Evolutionary conservation across 1,140 invertebrate species (phyloP).

Genomic region (Mylabris phalerata): DNA sequence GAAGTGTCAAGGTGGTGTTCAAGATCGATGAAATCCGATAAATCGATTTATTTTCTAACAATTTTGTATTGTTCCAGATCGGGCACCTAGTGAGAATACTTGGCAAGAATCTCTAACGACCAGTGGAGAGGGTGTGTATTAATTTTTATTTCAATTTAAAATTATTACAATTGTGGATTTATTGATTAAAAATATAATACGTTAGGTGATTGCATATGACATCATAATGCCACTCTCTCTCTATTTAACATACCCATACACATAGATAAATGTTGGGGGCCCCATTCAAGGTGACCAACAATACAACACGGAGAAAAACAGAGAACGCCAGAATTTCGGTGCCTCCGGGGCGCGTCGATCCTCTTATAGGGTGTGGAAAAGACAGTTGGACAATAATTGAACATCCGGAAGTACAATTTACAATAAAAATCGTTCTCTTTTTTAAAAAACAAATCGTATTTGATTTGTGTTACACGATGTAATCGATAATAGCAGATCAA

Average conservation of each 20-base stretch:
- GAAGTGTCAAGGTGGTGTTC: no score
- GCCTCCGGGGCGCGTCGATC: slow-evolving; percentile 1
- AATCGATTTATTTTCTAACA: not conserved
- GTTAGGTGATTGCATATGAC: slow-evolving; percentile 20
- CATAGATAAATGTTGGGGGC: not conserved
- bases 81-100: slow-evolving; percentile 52
- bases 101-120: slow-evolving; percentile 61
- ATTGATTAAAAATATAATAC: not conserved
- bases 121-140: slow-evolving; percentile 60
- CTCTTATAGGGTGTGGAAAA: slow-evolving; percentile 10
- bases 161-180: no score
- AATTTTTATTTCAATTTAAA: not conserved
- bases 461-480: no score
- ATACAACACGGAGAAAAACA: not conserved
- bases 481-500: no score
- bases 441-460: no score
- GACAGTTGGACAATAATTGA: no score
- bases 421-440: no score
- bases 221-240: slow-evolving; percentile 18
- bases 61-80: slow-evolving; percentile 47
- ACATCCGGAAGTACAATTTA: no score
- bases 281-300: slow-evolving; percentile 28
- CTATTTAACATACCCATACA: no score
- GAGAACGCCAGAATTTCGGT: slow-evolving; percentile 1
- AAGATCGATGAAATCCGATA: no score